Evolutionary conservation across 2,888 invertebrate genomes (phyloP).

Genomic region (Argyra leucocephala): DNA sequence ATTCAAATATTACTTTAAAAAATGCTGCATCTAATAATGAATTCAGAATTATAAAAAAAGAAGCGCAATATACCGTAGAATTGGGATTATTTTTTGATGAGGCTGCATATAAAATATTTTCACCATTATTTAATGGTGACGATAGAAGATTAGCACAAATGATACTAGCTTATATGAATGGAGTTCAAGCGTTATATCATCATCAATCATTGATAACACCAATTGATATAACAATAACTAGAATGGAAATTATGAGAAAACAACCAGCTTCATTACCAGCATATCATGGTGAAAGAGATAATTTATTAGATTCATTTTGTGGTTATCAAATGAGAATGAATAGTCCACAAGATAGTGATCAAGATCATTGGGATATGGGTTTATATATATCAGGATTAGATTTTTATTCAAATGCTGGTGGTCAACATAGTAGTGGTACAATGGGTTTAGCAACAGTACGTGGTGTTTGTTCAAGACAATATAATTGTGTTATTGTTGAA

Average conservation of each 20-base stretch:
- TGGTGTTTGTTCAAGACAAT: conserved; percentile 62
- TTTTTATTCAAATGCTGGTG: conserved; percentile 50
- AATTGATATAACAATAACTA: conserved; percentile 59
- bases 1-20: background rate
- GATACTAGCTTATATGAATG: conserved; percentile 69
- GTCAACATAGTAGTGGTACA: conserved; percentile 59
- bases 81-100: conserved; percentile 66
- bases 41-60: background rate
- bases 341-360: conserved; percentile 55
- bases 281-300: conserved; percentile 56
- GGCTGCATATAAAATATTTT: conserved; percentile 60
- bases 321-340: conserved; percentile 58
- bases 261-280: conserved; percentile 56
- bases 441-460: conserved; percentile 76
- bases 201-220: conserved; percentile 59
- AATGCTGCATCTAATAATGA: conserved; percentile 27
- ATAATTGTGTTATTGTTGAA: conserved; percentile 69
- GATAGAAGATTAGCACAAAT: conserved; percentile 60
- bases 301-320: conserved; percentile 65
- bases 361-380: conserved; percentile 72
- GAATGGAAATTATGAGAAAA: conserved; percentile 57
- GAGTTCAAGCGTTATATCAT: conserved; percentile 70
- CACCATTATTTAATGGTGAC: conserved; percentile 56
- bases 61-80: conserved; percentile 52
- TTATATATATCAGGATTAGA: conserved; percentile 61